Evolutionary conservation across 2,797 vertebrate genomes (phyloP).

Genomic region (Valencia hispanica): DNA sequence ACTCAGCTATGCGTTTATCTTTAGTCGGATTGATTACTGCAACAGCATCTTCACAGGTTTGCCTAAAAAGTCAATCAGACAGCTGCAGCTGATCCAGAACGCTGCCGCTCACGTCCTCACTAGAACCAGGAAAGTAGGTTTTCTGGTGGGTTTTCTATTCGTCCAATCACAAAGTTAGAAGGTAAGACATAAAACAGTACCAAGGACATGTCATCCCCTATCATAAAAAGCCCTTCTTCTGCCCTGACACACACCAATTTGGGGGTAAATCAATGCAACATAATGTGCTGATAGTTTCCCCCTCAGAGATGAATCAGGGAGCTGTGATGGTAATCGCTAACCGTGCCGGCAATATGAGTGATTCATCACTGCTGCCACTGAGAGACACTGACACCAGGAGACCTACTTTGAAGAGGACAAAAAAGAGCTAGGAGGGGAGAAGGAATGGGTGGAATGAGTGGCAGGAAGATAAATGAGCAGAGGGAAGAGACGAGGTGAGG

Average conservation of each 20-base stretch:
- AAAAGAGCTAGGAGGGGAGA: slow-evolving; percentile 22
- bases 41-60: too few relatives aligned
- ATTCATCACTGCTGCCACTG: slow-evolving; percentile 62
- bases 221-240: slow-evolving; percentile 27
- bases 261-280: slow-evolving; percentile 63
- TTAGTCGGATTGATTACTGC: too few relatives aligned
- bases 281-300: slow-evolving; percentile 63
- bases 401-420: slow-evolving; percentile 55
- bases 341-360: slow-evolving; percentile 54
- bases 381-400: slow-evolving; percentile 57
- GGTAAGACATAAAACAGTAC: background rate
- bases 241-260: slow-evolving; percentile 42
- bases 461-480: slow-evolving; percentile 50
- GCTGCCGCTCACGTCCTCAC: too few relatives aligned
- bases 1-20: too few relatives aligned
- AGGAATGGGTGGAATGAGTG: slow-evolving; percentile 29
- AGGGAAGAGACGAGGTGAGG: slow-evolving; percentile 22
- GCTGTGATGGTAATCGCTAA: slow-evolving; percentile 62
- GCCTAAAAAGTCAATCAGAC: too few relatives aligned
- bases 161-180: background rate
- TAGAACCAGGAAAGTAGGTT: too few relatives aligned
- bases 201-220: slow-evolving; percentile 26
- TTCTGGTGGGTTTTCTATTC: background rate
- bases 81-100: too few relatives aligned
- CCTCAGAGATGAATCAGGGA: slow-evolving; percentile 62